A percentile compares a stretch with the other conserved stretches of the same genome.
These are phyloP conservation scores for Polypterus bichir DNA, from an alignment of 2,113 vertebrate genomes.

Conservation along the genomic window DNA sequence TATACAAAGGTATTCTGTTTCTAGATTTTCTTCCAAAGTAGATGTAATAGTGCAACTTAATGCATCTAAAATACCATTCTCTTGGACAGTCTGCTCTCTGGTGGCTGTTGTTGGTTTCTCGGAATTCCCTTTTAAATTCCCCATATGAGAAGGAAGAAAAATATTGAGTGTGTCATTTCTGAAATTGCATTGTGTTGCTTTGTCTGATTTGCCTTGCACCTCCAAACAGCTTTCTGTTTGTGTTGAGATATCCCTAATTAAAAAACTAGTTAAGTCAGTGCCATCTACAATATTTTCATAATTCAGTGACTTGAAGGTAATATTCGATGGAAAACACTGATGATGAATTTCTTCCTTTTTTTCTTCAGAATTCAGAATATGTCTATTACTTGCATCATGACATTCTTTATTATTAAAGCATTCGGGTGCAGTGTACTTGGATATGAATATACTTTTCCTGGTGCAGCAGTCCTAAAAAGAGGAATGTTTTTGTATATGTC, in stretches of 20 bases:
- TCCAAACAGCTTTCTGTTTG: constrained; percentile 39
- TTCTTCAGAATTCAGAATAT: too few relatives aligned
- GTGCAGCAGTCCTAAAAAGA: too few relatives aligned
- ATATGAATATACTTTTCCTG: too few relatives aligned
- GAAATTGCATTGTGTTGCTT: constrained; percentile 48
- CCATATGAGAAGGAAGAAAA: background rate
- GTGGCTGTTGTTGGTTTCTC: constrained; percentile 21
- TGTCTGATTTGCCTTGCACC: constrained; percentile 29
- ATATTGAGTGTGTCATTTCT: background rate
- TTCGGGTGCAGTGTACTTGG: too few relatives aligned
- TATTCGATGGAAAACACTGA: too few relatives aligned
- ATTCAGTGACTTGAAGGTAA: too few relatives aligned
- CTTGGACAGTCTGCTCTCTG: constrained; percentile 35
- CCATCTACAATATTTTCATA: too few relatives aligned
- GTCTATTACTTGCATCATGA: too few relatives aligned
- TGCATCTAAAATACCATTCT: constrained; percentile 5
- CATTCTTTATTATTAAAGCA: too few relatives aligned
- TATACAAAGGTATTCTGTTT: constrained; percentile 7
- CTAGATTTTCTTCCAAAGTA: background rate
- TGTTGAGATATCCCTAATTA: constrained; percentile 35
- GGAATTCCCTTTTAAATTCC: background rate
- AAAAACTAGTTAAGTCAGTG: constrained; percentile 10
- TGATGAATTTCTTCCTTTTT: too few relatives aligned
- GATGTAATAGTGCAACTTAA: too few relatives aligned
- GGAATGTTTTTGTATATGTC: too few relatives aligned